Base-by-base conservation (phyloP, 2,888 invertebrate genomes). In the Drosophila engyochracea region DNA sequence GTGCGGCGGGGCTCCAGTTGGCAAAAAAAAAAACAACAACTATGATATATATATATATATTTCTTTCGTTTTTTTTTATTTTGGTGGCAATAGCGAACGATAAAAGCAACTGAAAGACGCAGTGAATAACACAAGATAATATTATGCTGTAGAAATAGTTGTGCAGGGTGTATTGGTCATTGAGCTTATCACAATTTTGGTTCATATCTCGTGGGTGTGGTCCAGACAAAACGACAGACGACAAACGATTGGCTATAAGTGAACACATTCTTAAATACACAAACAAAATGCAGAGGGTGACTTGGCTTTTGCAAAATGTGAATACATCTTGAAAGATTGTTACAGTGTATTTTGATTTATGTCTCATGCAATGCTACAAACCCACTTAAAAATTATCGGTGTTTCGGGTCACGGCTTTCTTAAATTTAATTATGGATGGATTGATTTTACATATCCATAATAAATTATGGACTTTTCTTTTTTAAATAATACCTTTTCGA, bases 171-270 rank as follows among this genome's bases (percentile, higher is more conserved):
- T 61, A 39, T 63, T 67, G 51, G 25, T 33, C 39, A 31, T 49
- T 54, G 31, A 19, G 64, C 76, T 81, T 78, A 79, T 79, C 78
- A 59, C 31, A 53, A 54, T 22, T 67, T 54, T 47, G 16, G 64
- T 19, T 64, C 59, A 81, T 79, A 71, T 78, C 65, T 74, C 10
- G 79, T 82, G 90, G 85, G 85, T 85, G 85, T 84, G 84, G 89
- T 83, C 77, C 78, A 83, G 68, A 65, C 71, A 30, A 39, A 39
- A 28, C 55, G 57, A 60, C 22, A 44, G 16, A 19, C 52, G 55
- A 60, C 16, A 49, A n/a, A 10, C 52, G 52, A 49, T 60, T 60
- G 51, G 41, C 41, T 59, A 31, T 44, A 53, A 67, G 33, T 67
- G 49, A 70, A 49, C 53, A 54, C 19, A 31, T 19, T 69, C 53